Evolutionary conservation across 2,888 invertebrate species (phyloP), one percentile per base, ranked within the genome.

Genomic region (Drosophila melanocephala): DNA sequence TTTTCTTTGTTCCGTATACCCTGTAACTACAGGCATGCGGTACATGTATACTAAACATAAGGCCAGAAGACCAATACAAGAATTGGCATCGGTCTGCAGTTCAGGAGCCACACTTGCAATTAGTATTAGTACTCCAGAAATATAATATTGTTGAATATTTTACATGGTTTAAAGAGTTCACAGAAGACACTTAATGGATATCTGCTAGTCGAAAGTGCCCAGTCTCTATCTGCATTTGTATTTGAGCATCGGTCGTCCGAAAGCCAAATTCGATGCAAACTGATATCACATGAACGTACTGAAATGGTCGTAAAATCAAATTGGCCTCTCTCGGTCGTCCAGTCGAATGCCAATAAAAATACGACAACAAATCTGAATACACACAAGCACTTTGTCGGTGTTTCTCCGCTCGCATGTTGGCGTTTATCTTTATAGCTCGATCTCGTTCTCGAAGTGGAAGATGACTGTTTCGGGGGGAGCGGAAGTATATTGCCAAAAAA

Each of bases 311-410:
- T 85, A 79, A 88, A 88, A 85, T 85, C 86, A 83, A 87, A 85
- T 85, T 79, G 77, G 73, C 56, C 72, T 72, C 69, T 71, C 30
- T 51, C 69, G 28, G 37, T 47, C 62, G 44, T 56, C 65, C 59
- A 77, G 57, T 79, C 77, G 77, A 75, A 81, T 87, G 72, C 86
- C 84, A 88, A 85, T 85, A 86, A 84, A 88, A 88, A 84, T 87
- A 68, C 83, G 64, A 66, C 71, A 73, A 74, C 78, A 83, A 83
- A 81, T 81, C 79, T 75, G 65, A 72, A 61, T 28, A 73, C 67
- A 60, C 42, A 62, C 53, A 51, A 75, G 75, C 75, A 77, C 88
- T 85, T 88, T 85, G 85, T 88, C 85, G 88, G 88, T 73, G 51
- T 69, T 63, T 66, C 53, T 60, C 35, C 33, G 57, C 30, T 75